These are phyloP conservation scores for Nymphalis urticae DNA, from an alignment of 2,888 invertebrate species.

Conservation along the genomic window DNA sequence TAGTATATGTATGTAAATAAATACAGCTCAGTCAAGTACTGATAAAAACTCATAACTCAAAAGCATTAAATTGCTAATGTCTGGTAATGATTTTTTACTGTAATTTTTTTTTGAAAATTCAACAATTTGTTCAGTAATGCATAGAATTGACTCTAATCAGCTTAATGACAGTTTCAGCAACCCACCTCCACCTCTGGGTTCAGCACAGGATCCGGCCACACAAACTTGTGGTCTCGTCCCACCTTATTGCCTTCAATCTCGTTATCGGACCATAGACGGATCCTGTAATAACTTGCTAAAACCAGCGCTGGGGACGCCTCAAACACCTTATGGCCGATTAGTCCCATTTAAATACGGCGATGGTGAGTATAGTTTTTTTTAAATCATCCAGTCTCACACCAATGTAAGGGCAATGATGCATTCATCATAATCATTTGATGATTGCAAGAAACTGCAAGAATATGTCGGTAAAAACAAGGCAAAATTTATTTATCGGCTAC, in stretches of 20 bases:
- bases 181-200: constrained; percentile 67
- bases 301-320: constrained; percentile 91
- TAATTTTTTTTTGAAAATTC: too few relatives aligned
- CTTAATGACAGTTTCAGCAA: constrained; percentile 63
- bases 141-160: background rate
- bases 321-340: constrained; percentile 85
- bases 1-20: too few relatives aligned
- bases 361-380: constrained; percentile 68
- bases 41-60: too few relatives aligned
- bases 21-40: too few relatives aligned
- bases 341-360: constrained; percentile 85
- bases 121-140: too few relatives aligned
- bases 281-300: constrained; percentile 95
- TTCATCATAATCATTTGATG: too few relatives aligned
- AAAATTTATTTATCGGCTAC: too few relatives aligned
- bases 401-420: too few relatives aligned
- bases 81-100: background rate
- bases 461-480: too few relatives aligned
- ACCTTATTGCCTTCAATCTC: constrained; percentile 74
- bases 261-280: constrained; percentile 91
- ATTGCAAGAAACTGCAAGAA: too few relatives aligned
- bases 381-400: too few relatives aligned
- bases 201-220: constrained; percentile 67
- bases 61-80: too few relatives aligned
- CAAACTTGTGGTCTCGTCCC: constrained; percentile 76